phyloP scores from a whole-genome alignment of 2,888 invertebrate genomes.

The Calliphora vomitoria region DNA sequence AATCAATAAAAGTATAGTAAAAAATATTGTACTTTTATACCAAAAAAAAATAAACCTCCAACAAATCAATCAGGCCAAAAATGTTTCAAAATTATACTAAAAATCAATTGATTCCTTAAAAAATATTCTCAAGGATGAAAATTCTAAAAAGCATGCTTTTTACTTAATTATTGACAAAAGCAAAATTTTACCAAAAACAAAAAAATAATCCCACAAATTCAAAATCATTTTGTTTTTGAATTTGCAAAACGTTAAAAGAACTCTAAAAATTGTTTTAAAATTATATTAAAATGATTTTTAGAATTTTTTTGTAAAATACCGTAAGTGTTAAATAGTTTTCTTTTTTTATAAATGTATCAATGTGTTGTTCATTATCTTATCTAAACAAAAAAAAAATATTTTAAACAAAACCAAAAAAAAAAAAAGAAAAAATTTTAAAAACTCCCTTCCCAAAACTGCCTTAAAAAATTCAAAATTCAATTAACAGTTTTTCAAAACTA shows the following conservation, averaged over 20 bases:
- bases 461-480: constrained; percentile 62
- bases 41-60: constrained; percentile 74
- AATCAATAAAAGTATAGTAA: constrained; percentile 74
- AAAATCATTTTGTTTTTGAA: constrained; percentile 41
- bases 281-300: constrained; percentile 45
- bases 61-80: constrained; percentile 85
- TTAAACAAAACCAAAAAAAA: constrained; percentile 24
- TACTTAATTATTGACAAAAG: constrained; percentile 29
- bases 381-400: constrained; percentile 53
- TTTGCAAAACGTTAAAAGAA: constrained; percentile 44
- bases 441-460: constrained; percentile 66
- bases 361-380: constrained; percentile 71
- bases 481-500: constrained; percentile 65
- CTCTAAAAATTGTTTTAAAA: constrained; percentile 49
- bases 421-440: constrained; percentile 45
- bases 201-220: constrained; percentile 48
- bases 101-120: constrained; percentile 52
- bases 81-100: constrained; percentile 83
- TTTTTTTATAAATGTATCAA: constrained; percentile 71
- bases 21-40: constrained; percentile 68
- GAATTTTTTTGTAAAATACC: constrained; percentile 39
- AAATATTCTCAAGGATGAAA: constrained; percentile 34
- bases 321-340: constrained; percentile 72
- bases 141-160: constrained; percentile 65
- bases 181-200: constrained; percentile 42